Conservation (phyloP, 2,113 vertebrate species). For the Leiothrix lutea region DNA sequence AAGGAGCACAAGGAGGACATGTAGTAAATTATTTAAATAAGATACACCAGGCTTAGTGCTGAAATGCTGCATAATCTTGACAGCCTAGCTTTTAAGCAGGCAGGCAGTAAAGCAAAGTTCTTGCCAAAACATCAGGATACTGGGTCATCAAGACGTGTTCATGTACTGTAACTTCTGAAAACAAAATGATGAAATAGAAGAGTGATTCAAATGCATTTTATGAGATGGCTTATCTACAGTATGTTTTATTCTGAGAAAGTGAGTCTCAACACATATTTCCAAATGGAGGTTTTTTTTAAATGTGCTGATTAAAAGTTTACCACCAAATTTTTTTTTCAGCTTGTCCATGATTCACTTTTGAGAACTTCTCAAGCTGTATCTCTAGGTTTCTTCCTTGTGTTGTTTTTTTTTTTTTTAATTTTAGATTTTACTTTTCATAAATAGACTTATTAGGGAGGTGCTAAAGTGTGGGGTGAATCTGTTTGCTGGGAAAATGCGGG, state of each 20-base stretch:
- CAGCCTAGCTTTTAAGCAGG: background rate
- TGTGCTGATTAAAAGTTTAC: background rate
- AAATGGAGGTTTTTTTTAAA: background rate
- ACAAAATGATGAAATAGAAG: background rate
- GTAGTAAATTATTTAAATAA: background rate
- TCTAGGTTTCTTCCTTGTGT: background rate
- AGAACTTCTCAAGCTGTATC: background rate
- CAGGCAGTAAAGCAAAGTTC: background rate
- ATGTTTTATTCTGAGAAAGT: background rate
- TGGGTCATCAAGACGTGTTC: background rate
- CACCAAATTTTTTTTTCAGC: background rate
- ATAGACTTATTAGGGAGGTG: background rate
- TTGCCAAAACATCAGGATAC: background rate
- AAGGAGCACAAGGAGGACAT: background rate
- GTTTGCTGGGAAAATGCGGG: background rate
- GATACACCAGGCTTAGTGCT: background rate
- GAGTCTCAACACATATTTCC: background rate
- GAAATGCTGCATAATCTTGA: background rate
- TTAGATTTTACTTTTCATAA: background rate
- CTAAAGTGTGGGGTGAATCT: background rate
- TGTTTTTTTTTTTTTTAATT: background rate
- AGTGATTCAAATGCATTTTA: background rate
- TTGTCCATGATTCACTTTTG: background rate
- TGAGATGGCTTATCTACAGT: background rate
- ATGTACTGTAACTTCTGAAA: background rate